A percentile compares a stretch with the other conserved stretches of the same genome.
phyloP scores from a whole-genome alignment of 2,888 invertebrate species.

The Tenthredo livida region DNA sequence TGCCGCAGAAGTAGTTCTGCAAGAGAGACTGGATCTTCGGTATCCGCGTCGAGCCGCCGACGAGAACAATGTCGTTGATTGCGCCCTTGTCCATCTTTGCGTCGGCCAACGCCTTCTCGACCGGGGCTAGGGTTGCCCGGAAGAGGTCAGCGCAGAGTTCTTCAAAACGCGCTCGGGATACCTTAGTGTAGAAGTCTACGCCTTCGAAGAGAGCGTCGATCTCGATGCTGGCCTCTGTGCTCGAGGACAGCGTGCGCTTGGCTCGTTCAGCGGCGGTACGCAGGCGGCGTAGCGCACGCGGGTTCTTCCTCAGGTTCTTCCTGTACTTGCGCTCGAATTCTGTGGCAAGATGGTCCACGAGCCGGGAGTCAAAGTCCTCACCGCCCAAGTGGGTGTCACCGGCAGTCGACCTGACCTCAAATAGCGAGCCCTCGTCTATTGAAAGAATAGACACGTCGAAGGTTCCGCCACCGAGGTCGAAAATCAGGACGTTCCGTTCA shows the following conservation, averaged over 20 bases:
- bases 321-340: too few species aligned
- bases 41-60: constrained; percentile 90
- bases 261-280: too few species aligned
- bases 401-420: constrained; percentile 90
- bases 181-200: constrained; percentile 85
- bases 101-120: constrained; percentile 88
- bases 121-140: constrained; percentile 87
- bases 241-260: constrained; percentile 76
- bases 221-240: constrained; percentile 87
- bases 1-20: constrained; percentile 88
- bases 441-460: constrained; percentile 92
- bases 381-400: constrained; percentile 90
- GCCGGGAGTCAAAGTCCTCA: constrained; percentile 80
- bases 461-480: constrained; percentile 86
- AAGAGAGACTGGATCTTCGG: constrained; percentile 78
- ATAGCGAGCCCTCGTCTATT: constrained; percentile 88
- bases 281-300: too few species aligned
- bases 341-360: constrained; percentile 85
- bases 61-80: constrained; percentile 90
- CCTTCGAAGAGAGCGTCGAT: constrained; percentile 89
- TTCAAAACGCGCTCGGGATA: constrained; percentile 88
- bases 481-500: constrained; percentile 83
- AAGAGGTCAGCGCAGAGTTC: constrained; percentile 87
- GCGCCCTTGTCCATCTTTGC: constrained; percentile 88
- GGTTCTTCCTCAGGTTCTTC: too few species aligned